These are phyloP conservation scores for Eumeta japonica DNA, from an alignment of 1,140 invertebrate species.

Conservation along the genomic window DNA sequence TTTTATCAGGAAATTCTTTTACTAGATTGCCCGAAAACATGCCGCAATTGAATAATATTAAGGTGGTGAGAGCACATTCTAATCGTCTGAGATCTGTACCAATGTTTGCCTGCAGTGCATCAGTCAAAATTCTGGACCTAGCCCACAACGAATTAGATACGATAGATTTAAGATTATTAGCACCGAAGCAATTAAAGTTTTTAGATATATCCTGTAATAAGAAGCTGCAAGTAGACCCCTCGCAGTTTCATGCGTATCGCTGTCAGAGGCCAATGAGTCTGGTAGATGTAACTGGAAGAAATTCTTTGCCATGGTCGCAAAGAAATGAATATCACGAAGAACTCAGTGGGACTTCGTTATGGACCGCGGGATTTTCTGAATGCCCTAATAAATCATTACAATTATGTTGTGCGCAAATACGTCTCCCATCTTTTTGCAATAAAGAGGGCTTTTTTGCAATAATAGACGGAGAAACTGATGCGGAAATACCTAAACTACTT, in stretches of 20 bases:
- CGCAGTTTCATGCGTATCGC: conserved; percentile 76
- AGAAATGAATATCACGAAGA: conserved; percentile 60
- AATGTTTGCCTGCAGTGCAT: conserved; percentile 69
- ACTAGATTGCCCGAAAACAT: conserved; percentile 75
- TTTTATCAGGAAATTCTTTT: conserved; percentile 79
- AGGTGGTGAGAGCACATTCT: conserved; percentile 77
- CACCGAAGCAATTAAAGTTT: conserved; percentile 79
- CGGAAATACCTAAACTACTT: conserved; percentile 65
- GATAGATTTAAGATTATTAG: conserved; percentile 71
- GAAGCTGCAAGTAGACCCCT: conserved; percentile 75
- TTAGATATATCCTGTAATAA: conserved; percentile 82
- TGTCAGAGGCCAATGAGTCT: conserved; percentile 76
- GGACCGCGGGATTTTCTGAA: conserved; percentile 81
- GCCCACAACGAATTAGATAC: conserved; percentile 81
- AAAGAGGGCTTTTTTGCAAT: conserved; percentile 78
- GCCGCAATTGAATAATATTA: conserved; percentile 68
- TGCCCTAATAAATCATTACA: conserved; percentile 73
- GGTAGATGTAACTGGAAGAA: conserved; percentile 79
- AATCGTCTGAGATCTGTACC: conserved; percentile 75
- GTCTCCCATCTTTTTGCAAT: conserved; percentile 74
- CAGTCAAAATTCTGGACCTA: conserved; percentile 77
- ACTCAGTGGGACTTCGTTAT: conserved; percentile 61
- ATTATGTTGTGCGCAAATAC: conserved; percentile 73
- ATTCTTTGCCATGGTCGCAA: conserved; percentile 64
- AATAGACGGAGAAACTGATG: conserved; percentile 75